Percentiles rank a stretch among this genome's conserved stretches.
These are phyloP conservation scores for Okapia johnstoni DNA, from an alignment of 2,113 vertebrate genomes.

Conservation along the genomic window DNA sequence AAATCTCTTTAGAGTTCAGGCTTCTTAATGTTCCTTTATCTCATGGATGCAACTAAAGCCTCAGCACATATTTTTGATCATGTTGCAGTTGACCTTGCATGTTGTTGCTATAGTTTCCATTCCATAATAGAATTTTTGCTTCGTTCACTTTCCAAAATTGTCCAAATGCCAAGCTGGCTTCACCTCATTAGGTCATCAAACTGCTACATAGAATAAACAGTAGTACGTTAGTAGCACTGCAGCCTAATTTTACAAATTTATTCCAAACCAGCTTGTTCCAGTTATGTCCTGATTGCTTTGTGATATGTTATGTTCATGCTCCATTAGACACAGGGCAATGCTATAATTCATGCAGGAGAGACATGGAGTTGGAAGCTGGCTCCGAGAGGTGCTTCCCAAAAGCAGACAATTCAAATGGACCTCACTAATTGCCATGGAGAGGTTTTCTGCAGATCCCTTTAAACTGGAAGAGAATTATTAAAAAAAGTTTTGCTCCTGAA, in stretches of 20 bases:
- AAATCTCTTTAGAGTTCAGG: background rate
- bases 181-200: constrained; percentile 48
- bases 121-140: background rate
- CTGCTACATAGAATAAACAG: background rate
- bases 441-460: background rate
- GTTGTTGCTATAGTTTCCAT: background rate
- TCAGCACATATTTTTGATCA: background rate
- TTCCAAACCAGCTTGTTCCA: constrained; percentile 22
- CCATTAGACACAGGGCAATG: constrained; percentile 17
- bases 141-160: background rate
- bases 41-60: background rate
- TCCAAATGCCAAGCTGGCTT: constrained; percentile 8
- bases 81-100: background rate
- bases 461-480: background rate
- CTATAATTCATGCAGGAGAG: background rate
- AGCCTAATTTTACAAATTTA: constrained; percentile 27
- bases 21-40: background rate
- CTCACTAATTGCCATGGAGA: background rate
- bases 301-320: background rate
- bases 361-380: background rate
- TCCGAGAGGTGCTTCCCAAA: background rate
- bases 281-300: constrained; percentile 21
- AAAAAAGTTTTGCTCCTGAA: background rate
- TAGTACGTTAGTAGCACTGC: background rate
- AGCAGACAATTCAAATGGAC: background rate